Percentiles rank a stretch among this genome's conserved stretches.
Conservation (phyloP, 2,797 vertebrate species). For the Sebastiscus albofasciatus region DNA sequence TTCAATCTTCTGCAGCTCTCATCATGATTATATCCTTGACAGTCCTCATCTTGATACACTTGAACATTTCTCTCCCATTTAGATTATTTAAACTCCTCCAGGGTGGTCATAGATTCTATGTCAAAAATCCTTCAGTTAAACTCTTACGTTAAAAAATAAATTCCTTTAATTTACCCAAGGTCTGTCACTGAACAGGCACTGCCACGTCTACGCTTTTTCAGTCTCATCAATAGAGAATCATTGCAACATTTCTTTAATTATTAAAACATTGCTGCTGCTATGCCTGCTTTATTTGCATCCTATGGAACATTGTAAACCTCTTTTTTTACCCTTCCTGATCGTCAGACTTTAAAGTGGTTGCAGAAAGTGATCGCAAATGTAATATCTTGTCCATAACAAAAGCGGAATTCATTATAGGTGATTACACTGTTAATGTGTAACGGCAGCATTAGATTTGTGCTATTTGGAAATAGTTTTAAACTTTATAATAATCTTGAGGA, state of each 20-base stretch:
- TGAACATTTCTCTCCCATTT: background rate
- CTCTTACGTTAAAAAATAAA: background rate
- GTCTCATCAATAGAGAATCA: background rate
- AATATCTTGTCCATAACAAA: background rate
- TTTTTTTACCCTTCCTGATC: background rate
- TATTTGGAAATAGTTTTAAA: background rate
- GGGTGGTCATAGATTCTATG: background rate
- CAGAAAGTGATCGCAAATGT: background rate
- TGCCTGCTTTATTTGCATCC: background rate
- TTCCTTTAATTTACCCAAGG: background rate
- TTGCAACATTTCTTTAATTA: background rate
- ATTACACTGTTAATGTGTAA: background rate
- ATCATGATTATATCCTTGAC: background rate
- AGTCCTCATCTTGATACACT: background rate
- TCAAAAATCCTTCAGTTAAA: background rate
- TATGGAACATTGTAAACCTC: background rate
- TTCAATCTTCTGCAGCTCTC: background rate
- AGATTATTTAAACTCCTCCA: background rate
- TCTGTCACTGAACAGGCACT: background rate
- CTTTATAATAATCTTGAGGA: background rate
- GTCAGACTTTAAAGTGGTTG: background rate
- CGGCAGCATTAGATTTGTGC: background rate
- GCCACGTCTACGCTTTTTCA: background rate
- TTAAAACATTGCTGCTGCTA: background rate
- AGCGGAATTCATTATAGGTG: background rate